Conservation (phyloP, 2,888 invertebrate species). For the Noctua janthe region DNA sequence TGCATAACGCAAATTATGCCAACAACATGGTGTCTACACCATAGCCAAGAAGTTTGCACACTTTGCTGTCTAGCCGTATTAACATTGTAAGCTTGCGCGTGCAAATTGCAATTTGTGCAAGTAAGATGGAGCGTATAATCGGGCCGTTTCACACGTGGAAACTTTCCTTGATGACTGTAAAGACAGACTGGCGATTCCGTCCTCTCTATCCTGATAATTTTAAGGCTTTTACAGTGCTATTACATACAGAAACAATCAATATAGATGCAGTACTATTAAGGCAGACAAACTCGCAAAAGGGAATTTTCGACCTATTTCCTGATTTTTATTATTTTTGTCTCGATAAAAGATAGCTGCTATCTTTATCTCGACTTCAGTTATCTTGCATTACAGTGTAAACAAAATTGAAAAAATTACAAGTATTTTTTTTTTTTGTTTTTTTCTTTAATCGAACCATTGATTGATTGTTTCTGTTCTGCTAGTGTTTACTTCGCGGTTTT, state of each 20-base stretch:
- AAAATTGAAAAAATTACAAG: neutral
- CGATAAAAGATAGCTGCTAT: neutral
- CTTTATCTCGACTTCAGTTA: neutral
- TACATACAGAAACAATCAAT: neutral
- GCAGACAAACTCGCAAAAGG: neutral
- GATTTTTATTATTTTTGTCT: neutral
- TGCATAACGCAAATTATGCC: no score
- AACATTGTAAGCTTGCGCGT: neutral
- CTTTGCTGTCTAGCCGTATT: neutral
- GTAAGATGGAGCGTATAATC: neutral
- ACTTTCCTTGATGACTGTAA: constrained; percentile 11
- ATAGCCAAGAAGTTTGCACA: neutral
- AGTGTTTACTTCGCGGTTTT: constrained; percentile 13
- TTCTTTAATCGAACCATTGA: neutral
- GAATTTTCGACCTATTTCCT: neutral
- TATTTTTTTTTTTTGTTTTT: no score
- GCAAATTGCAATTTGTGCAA: neutral
- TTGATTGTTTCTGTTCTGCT: constrained; percentile 19
- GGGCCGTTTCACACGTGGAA: constrained; percentile 3
- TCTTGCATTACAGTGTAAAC: neutral
- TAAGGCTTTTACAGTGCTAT: constrained; percentile 16
- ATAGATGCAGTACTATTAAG: neutral
- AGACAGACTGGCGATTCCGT: constrained; percentile 42
- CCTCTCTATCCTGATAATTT: constrained; percentile 26
- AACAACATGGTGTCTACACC: neutral